These are phyloP conservation scores for Alviniconcha marisindica DNA, from an alignment of 1,140 invertebrate genomes.

Conservation along the genomic window DNA sequence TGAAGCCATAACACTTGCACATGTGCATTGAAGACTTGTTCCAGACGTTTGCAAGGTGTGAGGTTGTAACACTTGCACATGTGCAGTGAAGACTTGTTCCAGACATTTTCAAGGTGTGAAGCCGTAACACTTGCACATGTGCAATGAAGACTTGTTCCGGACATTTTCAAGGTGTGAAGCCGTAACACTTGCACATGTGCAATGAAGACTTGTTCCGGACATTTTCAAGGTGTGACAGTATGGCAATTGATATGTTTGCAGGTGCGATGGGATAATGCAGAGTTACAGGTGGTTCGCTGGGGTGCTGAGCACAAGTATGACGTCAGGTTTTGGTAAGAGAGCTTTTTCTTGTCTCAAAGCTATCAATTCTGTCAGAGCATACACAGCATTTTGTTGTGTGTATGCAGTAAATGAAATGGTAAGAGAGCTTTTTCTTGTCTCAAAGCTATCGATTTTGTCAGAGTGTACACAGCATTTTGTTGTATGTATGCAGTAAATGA, in stretches of 20 bases:
- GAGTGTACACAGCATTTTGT: no score
- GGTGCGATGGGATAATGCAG: slow-evolving; percentile 33
- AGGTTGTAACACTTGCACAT: no score
- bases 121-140: not conserved
- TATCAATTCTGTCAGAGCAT: no score
- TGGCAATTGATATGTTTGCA: not conserved
- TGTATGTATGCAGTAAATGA: no score
- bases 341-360: not conserved
- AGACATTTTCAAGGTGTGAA: not conserved
- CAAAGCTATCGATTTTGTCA: no score
- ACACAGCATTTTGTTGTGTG: no score
- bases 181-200: not conserved
- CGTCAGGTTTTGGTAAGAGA: slow-evolving; percentile 22
- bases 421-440: no score
- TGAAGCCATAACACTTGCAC: no score
- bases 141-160: not conserved
- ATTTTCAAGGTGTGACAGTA: not conserved
- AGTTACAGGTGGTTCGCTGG: slow-evolving; percentile 15
- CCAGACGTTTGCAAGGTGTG: no score
- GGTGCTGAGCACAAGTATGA: slow-evolving; percentile 34
- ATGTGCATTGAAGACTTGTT: no score
- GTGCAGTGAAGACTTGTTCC: not conserved
- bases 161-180: not conserved
- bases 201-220: not conserved
- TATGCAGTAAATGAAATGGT: no score